Evolutionary conservation across 2,797 vertebrate genomes (phyloP).

Genomic region (Carcharodon carcharias): DNA sequence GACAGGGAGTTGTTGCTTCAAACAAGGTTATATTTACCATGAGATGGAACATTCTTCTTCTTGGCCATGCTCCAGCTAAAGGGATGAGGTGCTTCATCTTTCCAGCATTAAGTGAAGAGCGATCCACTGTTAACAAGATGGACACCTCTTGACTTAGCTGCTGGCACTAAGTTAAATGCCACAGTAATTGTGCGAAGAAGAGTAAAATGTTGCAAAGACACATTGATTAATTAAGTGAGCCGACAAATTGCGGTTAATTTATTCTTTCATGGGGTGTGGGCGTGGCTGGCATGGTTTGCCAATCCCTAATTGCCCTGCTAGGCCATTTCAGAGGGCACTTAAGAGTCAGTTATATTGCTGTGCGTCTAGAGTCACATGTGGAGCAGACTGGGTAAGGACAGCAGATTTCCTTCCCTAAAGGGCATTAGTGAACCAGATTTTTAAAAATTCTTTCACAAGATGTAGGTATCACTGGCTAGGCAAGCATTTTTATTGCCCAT

Average conservation of each 20-base stretch:
- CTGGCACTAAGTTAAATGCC: neutral
- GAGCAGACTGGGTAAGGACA: no score
- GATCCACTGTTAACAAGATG: neutral
- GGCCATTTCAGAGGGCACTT: no score
- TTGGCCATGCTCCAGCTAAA: neutral
- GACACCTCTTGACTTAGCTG: neutral
- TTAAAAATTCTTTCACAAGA: no score
- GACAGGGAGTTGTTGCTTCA: neutral
- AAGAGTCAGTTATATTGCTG: no score
- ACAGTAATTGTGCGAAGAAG: neutral
- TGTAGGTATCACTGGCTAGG: no score
- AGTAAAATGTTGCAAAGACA: neutral
- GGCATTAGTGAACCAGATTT: no score
- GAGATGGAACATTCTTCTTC: neutral
- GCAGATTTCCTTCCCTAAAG: no score
- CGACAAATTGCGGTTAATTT: neutral
- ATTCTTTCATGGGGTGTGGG: no score
- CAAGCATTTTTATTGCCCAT: no score
- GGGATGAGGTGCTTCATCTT: neutral
- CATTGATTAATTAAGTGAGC: neutral
- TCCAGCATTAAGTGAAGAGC: neutral
- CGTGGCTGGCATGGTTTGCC: no score
- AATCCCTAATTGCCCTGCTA: no score
- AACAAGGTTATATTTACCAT: neutral
- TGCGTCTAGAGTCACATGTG: no score